A percentile compares a stretch with the other conserved stretches of the same genome.
These are phyloP conservation scores for Meliscaeva auricollis DNA, from an alignment of 2,888 invertebrate genomes.

Conservation along the genomic window DNA sequence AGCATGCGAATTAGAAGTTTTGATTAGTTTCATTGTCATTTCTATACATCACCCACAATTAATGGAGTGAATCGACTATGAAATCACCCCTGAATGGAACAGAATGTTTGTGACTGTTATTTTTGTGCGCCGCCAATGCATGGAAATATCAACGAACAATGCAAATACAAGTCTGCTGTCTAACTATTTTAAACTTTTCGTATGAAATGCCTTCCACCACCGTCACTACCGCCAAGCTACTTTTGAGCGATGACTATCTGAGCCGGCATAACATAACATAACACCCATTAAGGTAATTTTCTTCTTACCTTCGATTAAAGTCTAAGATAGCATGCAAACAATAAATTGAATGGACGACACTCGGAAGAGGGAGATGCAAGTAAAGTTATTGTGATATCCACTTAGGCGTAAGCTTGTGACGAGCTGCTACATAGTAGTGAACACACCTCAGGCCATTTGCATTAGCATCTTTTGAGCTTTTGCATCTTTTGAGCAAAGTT, in stretches of 20 bases:
- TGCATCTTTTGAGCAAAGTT: constrained; percentile 32
- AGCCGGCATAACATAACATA: constrained; percentile 36
- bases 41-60: no score
- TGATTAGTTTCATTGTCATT: no score
- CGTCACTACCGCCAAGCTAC: no score
- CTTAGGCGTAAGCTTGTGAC: constrained; percentile 49
- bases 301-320: constrained; percentile 66
- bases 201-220: no score
- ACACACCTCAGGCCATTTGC: constrained; percentile 43
- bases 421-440: constrained; percentile 35
- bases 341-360: constrained; percentile 37
- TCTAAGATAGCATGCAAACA: constrained; percentile 64
- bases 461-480: constrained; percentile 52
- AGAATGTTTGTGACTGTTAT: no score
- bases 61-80: no score
- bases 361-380: not conserved
- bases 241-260: constrained; percentile 49
- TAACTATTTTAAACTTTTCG: no score
- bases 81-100: no score
- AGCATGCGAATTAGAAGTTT: no score
- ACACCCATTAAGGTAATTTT: constrained; percentile 70
- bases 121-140: no score
- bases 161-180: no score
- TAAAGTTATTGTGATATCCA: constrained; percentile 52
- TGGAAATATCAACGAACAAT: no score